Percentiles rank a stretch among this genome's conserved stretches.
phyloP scores from a whole-genome alignment of 2,888 invertebrate genomes.

The Biston stratarius region DNA sequence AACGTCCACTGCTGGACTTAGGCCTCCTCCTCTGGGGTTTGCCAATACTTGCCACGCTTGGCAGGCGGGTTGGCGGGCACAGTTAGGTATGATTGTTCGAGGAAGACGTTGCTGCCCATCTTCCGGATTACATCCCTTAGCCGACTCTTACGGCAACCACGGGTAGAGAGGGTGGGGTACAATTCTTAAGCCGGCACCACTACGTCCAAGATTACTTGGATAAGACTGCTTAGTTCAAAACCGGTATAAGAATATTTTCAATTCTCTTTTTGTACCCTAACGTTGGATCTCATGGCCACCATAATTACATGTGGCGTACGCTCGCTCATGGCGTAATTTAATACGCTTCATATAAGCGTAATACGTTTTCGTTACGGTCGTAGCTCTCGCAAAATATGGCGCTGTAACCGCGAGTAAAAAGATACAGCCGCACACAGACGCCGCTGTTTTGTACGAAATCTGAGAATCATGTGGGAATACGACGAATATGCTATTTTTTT shows the following conservation, averaged over 20 bases:
- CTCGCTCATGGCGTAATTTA: conserved; percentile 34
- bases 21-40: too few relatives aligned
- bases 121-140: too few relatives aligned
- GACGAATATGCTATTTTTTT: not conserved
- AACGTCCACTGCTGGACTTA: too few relatives aligned
- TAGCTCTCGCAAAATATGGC: conserved; percentile 33
- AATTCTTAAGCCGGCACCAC: too few relatives aligned
- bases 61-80: too few relatives aligned
- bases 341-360: conserved; percentile 41
- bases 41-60: too few relatives aligned
- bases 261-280: conserved; percentile 13
- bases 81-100: too few relatives aligned
- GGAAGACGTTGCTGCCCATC: too few relatives aligned
- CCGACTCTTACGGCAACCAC: too few relatives aligned
- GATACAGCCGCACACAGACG: conserved; percentile 21
- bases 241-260: too few relatives aligned
- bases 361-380: conserved; percentile 39
- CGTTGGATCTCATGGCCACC: conserved; percentile 20
- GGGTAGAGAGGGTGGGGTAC: too few relatives aligned
- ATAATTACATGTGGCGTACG: conserved; percentile 34
- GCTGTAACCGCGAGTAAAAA: conserved; percentile 19
- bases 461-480: conserved; percentile 26
- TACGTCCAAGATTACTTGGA: too few relatives aligned
- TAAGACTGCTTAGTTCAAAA: not conserved
- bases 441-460: conserved; percentile 7